Conservation (phyloP, 2,113 vertebrate species). For the Siniperca knerii region DNA sequence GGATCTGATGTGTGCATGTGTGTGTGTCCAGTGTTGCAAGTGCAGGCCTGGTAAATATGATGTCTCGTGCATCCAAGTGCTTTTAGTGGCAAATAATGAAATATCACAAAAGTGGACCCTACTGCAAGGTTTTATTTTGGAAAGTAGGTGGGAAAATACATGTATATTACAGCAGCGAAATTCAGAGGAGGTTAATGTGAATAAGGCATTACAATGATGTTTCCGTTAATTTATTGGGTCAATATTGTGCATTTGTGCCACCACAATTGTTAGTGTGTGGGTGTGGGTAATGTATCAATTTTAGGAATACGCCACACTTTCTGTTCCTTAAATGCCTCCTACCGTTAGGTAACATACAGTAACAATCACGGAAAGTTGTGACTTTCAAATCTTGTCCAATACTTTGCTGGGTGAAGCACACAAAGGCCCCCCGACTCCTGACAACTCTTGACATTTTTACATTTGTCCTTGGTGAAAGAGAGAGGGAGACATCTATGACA, state of each 20-base stretch:
- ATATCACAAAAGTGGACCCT: not conserved
- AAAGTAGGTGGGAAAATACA: not conserved
- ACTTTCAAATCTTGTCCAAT: not conserved
- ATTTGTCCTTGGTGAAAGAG: constrained; percentile 15
- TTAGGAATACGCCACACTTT: not conserved
- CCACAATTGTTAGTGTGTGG: not conserved
- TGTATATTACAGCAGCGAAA: not conserved
- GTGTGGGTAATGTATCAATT: not conserved
- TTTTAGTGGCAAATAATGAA: constrained; percentile 25
- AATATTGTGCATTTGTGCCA: not conserved
- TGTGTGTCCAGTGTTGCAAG: constrained; percentile 21
- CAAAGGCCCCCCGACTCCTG: not conserved
- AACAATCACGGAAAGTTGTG: not conserved
- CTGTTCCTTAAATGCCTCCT: not conserved
- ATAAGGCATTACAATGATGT: not conserved
- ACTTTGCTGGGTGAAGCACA: not conserved
- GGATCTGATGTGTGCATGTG: constrained; percentile 50
- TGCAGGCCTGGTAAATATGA: constrained; percentile 18
- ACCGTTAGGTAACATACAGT: not conserved
- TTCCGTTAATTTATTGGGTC: not conserved
- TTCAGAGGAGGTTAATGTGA: not conserved
- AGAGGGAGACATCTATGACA: constrained; percentile 2
- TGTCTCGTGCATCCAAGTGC: not conserved
- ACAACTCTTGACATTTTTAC: constrained; percentile 14
- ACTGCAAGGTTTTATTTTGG: not conserved